Base-by-base conservation (phyloP, 2,888 invertebrate species). In the Achlya flavicornis region DNA sequence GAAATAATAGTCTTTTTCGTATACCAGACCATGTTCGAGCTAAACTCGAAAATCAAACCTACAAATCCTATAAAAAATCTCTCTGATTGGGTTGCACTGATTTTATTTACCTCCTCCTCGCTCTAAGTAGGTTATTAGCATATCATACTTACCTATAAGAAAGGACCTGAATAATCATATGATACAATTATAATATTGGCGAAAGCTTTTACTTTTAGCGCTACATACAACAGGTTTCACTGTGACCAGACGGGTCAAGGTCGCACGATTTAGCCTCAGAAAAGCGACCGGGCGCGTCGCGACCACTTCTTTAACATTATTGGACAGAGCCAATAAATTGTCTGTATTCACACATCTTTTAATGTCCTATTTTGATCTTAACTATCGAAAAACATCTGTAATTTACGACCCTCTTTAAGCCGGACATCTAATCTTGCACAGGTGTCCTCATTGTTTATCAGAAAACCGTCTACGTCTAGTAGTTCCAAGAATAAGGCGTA, bases 151-250 rank as follows among this genome's bases (percentile, higher is more conserved):
- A 41, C 1, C 11, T 0, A 26, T 26, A 26, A 26, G 26, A 26
- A 26, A 26, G 19, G 3, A 19, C 19, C 53, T 53, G 53, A 53
- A 53, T 53, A 16, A 19, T 19, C 64, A 70, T 66, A 72, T 70
- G 65, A 65, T 67, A 73, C 19, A 72, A n/a, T 73, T 72, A 75
- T 67, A 70, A 79, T 75, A 84, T 83, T 85, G 87, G 86, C 83
- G 87, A 90, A 89, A 87, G 91, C 88, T 90, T 89, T 90, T 90
- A 87, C 88, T 89, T 90, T 89, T 88, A 83, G 80, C 76, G 79
- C 80, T 77, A 85, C 80, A 87, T 77, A 85, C 80, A 87, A 89
- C 91, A 83, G 86, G 91, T 91, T 89, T 85, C 78, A 72, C 76
- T 78, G 79, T 80, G 80, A 81, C 79, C 87, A 83, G 85, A 70